These are phyloP conservation scores for Clepsis dumicolana DNA, from an alignment of 2,888 invertebrate species.

Conservation along the genomic window DNA sequence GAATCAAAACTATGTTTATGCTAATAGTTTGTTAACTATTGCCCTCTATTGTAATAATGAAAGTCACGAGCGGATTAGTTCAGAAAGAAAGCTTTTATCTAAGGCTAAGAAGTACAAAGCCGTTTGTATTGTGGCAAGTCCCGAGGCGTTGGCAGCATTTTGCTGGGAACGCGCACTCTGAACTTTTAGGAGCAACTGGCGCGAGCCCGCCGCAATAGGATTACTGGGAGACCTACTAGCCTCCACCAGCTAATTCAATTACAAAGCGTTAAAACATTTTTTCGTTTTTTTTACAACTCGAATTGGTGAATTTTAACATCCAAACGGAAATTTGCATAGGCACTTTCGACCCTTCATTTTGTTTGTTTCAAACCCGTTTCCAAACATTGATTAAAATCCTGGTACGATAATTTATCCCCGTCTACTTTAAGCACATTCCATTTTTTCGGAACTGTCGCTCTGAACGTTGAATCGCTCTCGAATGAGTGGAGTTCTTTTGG, in stretches of 20 bases:
- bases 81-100: conserved; percentile 32
- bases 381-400: conserved; percentile 31
- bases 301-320: conserved; percentile 22
- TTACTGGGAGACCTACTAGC: conserved; percentile 74
- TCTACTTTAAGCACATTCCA: conserved; percentile 7
- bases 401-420: conserved; percentile 14
- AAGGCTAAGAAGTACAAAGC: conserved; percentile 47
- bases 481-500: conserved; percentile 50
- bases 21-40: background rate
- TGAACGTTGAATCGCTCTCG: conserved; percentile 21
- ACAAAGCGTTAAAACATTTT: conserved; percentile 65
- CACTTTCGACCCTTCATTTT: conserved; percentile 4
- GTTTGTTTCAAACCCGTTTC: conserved; percentile 18
- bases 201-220: conserved; percentile 77
- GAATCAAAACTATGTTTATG: too few species aligned
- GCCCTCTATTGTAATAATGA: background rate
- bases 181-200: conserved; percentile 74
- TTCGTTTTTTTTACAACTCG: conserved; percentile 44
- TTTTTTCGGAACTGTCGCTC: conserved; percentile 28
- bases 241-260: conserved; percentile 72
- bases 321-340: conserved; percentile 32
- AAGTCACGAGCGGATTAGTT: conserved; percentile 24
- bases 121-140: conserved; percentile 55
- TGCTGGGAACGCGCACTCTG: conserved; percentile 59
- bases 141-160: conserved; percentile 62